Evolutionary conservation across 92 coral and sea anemone genomes (phyloP).

Genomic region (Phenganax stokvisi): DNA sequence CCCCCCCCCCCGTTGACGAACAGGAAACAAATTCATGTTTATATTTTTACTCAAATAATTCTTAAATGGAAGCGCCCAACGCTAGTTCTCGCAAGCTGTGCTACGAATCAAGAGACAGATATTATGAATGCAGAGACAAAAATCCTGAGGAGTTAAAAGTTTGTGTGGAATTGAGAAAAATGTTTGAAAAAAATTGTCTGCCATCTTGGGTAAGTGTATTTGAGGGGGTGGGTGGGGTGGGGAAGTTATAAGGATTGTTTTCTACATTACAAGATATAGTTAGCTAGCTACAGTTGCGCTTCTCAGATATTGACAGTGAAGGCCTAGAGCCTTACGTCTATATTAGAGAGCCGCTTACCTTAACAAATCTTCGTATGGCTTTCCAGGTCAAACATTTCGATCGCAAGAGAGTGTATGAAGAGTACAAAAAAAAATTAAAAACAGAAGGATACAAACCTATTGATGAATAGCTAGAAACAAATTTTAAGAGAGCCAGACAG

Average conservation of each 20-base stretch:
- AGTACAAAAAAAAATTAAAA: conserved; percentile 69
- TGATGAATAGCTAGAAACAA: conserved; percentile 27
- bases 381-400: conserved; percentile 75
- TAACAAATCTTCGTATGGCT: too few species aligned
- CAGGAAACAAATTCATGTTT: neutral
- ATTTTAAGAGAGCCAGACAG: neutral
- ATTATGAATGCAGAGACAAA: conserved; percentile 61
- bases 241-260: too few species aligned
- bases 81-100: conserved; percentile 74
- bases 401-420: conserved; percentile 70
- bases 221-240: neutral
- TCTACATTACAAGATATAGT: too few species aligned
- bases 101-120: conserved; percentile 77
- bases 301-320: neutral
- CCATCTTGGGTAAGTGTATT: conserved; percentile 75
- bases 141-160: conserved; percentile 56
- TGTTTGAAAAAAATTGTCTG: conserved; percentile 61
- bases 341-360: too few species aligned
- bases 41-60: neutral
- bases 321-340: too few species aligned
- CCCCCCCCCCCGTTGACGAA: too few species aligned
- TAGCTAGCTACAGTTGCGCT: too few species aligned
- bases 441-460: conserved; percentile 63
- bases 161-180: conserved; percentile 63
- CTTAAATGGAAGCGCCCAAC: conserved; percentile 83